These are phyloP conservation scores for Abscondita cerata DNA, from an alignment of 2,888 invertebrate genomes.

Conservation along the genomic window DNA sequence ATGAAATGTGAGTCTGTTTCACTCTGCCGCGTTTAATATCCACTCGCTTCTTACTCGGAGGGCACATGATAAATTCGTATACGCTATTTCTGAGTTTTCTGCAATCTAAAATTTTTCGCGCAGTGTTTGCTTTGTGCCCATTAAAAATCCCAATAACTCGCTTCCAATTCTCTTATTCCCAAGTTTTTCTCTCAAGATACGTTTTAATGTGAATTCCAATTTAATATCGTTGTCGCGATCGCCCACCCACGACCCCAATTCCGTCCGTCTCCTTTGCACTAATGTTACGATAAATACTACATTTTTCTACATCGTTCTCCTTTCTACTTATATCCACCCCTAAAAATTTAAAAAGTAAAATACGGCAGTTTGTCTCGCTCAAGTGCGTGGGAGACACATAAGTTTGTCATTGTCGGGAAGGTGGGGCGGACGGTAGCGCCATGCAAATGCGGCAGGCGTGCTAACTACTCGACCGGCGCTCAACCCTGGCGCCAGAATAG, in stretches of 20 bases:
- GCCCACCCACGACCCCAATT: constrained; percentile 36
- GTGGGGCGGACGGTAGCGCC: constrained; percentile 54
- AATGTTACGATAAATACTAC: constrained; percentile 51
- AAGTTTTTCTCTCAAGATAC: constrained; percentile 30
- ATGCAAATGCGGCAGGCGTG: constrained; percentile 61
- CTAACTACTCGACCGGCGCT: constrained; percentile 59
- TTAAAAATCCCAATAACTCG: constrained; percentile 45
- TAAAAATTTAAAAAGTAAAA: constrained; percentile 55
- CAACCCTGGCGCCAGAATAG: constrained; percentile 57
- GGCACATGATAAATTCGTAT: constrained; percentile 54
- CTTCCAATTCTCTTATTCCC: constrained; percentile 37
- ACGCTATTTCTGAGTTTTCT: constrained; percentile 29
- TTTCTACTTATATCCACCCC: constrained; percentile 43
- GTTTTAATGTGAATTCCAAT: constrained; percentile 41
- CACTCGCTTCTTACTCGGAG: constrained; percentile 44
- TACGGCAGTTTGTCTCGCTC: constrained; percentile 48
- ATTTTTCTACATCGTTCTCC: constrained; percentile 49
- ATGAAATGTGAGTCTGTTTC: constrained; percentile 59
- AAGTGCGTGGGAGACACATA: constrained; percentile 42
- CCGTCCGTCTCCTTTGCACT: constrained; percentile 48
- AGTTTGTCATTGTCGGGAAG: constrained; percentile 48
- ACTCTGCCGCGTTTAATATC: constrained; percentile 50
- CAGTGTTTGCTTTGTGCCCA: constrained; percentile 44
- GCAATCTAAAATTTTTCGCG: constrained; percentile 30
- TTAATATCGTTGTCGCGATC: constrained; percentile 48